Evolutionary conservation across 2,888 invertebrate species (phyloP), one percentile per base, ranked within the genome.

Genomic region (Lathronympha strigana): DNA sequence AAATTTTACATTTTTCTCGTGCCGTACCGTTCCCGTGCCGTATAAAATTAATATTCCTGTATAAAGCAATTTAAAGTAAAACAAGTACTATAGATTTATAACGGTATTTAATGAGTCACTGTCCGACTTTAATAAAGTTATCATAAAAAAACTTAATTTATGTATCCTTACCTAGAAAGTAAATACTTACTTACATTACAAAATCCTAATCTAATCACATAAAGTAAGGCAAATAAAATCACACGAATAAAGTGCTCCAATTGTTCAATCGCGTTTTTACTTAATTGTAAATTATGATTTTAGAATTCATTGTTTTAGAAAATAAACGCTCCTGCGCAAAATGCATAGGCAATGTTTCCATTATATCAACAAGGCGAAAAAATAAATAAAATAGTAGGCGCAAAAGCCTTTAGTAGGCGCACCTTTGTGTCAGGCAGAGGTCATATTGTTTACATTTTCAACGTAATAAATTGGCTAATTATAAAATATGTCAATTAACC

Each of bases 51-150:
- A n/a, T n/a, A n/a, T n/a, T n/a, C n/a, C n/a, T n/a, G n/a, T n/a
- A n/a, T 33, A 33, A 33, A 11, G 11, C 8, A 28, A 11, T 38
- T 17, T 5, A 13, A 19, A 28, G n/a, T 17, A 50, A 25, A 15
- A 49, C 25, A 40, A 51, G 31, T 9, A 0, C 36, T 33, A 47
- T 28, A 45, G 4, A 36, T 38, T 40, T 28, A 43, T 40, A 19
- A 58, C 58, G 58, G 43, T 58, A 51, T 63, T 63, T 63, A 47
- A 63, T 63, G 33, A 63, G 63, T 63, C 57, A 58, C 57, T 63
- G 40, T 62, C 13, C 23, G 50, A 50, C 57, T 50, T 13, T 49
- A 47, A 19, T 33, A 33, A 8, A 8, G 13, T 57, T 33, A 40
- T 23, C n/a, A 57, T 43, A 63, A 0, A 57, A 55, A 63, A 55